Evolutionary conservation across 2,888 invertebrate genomes (phyloP), one percentile per base, ranked within the genome.

Genomic region (Nemoura dubitans): DNA sequence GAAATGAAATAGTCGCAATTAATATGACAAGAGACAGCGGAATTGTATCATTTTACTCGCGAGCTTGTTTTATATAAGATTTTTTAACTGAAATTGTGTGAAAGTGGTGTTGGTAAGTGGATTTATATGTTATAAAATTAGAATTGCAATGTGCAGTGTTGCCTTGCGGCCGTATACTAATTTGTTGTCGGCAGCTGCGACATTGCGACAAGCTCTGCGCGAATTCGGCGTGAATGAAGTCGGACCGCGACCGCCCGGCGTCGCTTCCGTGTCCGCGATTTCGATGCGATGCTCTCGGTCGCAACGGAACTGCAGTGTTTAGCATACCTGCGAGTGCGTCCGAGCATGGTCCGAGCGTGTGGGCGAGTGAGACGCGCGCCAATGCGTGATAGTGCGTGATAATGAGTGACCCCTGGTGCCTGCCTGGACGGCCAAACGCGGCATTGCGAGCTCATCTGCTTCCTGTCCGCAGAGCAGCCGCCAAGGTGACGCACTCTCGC

Each of bases 301-400:
- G 59, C 59, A 78, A 78, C 78, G 78, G 78, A 78, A 78, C 78
- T 78, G 78, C 78, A 78, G 2, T 26, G 16, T 6, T 78, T 27
- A 14, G 78, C 78, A 78, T 59, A 27, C 28, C 7, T 27, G 0
- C 28, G 78, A 36, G 78, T 21, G 78, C n/a, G n/a, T n/a, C n/a
- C n/a, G n/a, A n/a, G n/a, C n/a, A n/a, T n/a, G n/a, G n/a, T n/a
- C n/a, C n/a, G n/a, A n/a, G n/a, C n/a, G n/a, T n/a, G n/a, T n/a
- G n/a, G n/a, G n/a, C n/a, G n/a, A n/a, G n/a, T n/a, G n/a, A n/a
- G n/a, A n/a, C n/a, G n/a, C n/a, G n/a, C n/a, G n/a, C n/a, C n/a
- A n/a, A n/a, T n/a, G n/a, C 78, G 78, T 26, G 78, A 10, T 27
- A 27, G 25, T 78, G 78, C 25, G 21, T 59, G 59, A 59, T 78